Conservation (phyloP, 2,797 vertebrate genomes). For the Melanotaenia nigrans region DNA sequence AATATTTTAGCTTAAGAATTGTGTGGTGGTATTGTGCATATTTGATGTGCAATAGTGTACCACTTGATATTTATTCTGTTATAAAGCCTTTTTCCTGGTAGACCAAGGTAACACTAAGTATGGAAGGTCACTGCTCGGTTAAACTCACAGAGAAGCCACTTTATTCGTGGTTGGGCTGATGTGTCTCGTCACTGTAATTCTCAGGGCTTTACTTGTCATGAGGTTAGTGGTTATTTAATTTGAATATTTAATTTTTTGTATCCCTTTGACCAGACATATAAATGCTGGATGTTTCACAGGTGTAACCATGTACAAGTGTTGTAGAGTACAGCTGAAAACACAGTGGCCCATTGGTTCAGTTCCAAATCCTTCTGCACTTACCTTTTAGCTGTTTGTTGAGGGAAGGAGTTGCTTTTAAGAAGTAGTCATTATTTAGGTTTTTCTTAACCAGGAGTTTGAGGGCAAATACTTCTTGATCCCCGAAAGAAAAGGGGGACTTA, state of each 20-base stretch:
- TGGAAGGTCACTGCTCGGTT: not conserved
- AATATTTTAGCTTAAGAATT: slow-evolving; percentile 1
- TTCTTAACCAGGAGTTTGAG: too few species aligned
- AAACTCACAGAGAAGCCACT: not conserved
- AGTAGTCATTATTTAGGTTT: too few species aligned
- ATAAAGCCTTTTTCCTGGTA: not conserved
- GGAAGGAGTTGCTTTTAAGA: too few species aligned
- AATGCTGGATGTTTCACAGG: too few species aligned
- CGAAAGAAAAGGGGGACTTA: too few species aligned
- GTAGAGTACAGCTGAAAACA: too few species aligned
- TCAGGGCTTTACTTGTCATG: slow-evolving; percentile 39
- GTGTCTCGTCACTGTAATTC: slow-evolving; percentile 12
- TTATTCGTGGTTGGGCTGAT: not conserved
- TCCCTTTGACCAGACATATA: not conserved
- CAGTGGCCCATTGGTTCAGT: too few species aligned
- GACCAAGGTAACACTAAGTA: not conserved
- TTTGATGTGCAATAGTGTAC: not conserved
- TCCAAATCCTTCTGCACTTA: too few species aligned
- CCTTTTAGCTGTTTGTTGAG: too few species aligned
- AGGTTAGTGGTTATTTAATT: not conserved
- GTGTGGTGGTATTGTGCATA: slow-evolving; percentile 1
- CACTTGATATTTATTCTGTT: slow-evolving; percentile 34
- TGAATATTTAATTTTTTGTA: not conserved
- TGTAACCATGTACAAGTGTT: too few species aligned
- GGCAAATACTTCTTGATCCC: too few species aligned